phyloP scores from a whole-genome alignment of 2,888 invertebrate genomes.

The Peribatodes rhomboidaria region DNA sequence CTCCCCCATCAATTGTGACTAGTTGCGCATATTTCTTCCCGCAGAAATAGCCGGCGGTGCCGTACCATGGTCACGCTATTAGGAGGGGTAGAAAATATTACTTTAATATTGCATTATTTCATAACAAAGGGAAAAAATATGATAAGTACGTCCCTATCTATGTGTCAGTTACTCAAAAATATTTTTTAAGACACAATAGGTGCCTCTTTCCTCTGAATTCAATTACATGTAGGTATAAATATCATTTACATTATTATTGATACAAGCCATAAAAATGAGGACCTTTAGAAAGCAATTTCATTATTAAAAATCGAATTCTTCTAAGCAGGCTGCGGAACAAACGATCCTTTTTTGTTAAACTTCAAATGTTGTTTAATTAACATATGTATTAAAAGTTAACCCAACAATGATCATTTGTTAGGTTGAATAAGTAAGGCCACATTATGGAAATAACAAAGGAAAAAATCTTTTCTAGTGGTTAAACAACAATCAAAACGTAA shows the following conservation, averaged over 20 bases:
- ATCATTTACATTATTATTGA: no score
- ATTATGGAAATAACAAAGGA: constrained; percentile 1
- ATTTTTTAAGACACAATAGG: no score
- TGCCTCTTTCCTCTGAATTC: no score
- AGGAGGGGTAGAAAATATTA: constrained; percentile 29
- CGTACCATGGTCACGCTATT: constrained; percentile 39
- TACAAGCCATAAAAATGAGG: no score
- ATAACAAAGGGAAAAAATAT: neutral
- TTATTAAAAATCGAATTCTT: neutral
- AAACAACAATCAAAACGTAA: constrained; percentile 48
- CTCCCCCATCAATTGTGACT: constrained; percentile 81
- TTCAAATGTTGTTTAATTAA: neutral
- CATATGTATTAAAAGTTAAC: no score
- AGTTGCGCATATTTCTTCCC: constrained; percentile 81
- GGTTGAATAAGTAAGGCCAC: neutral
- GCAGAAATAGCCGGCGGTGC: constrained; percentile 60
- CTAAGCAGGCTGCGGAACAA: neutral
- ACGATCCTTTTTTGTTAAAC: neutral
- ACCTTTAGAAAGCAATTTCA: neutral
- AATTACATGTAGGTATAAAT: no score
- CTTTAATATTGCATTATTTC: constrained; percentile 15
- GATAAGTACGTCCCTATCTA: neutral
- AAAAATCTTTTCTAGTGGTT: constrained; percentile 19
- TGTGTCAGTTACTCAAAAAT: no score
- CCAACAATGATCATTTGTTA: neutral